phyloP scores from a whole-genome alignment of 2,113 vertebrate species.

The Microcebus murinus region DNA sequence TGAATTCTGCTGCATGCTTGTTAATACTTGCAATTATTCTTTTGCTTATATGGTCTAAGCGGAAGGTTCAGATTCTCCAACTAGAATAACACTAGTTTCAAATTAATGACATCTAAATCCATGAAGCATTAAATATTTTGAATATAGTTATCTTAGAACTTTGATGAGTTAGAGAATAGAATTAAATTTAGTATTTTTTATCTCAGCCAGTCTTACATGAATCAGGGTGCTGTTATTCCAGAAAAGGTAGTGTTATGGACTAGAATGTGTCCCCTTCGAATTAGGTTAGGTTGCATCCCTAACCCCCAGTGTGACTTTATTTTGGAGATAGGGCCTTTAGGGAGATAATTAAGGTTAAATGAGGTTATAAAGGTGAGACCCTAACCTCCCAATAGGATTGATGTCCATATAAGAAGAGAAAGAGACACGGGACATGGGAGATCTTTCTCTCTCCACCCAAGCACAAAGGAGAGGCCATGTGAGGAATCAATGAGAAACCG shows the following conservation, averaged over 20 bases:
- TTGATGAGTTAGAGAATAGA: not conserved
- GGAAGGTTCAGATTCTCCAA: not conserved
- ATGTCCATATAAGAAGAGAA: not conserved
- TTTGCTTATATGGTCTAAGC: not conserved
- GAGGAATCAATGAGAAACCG: not conserved
- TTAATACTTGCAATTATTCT: conserved; percentile 3
- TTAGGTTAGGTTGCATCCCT: not conserved
- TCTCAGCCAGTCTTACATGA: not conserved
- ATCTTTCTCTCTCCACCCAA: not conserved
- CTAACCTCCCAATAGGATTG: not conserved
- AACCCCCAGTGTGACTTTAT: not conserved
- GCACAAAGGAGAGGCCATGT: not conserved
- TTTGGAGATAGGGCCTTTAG: not conserved
- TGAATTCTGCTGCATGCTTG: not conserved
- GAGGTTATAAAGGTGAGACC: not conserved
- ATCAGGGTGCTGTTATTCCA: not conserved
- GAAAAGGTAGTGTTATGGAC: not conserved
- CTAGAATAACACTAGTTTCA: not conserved
- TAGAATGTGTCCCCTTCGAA: not conserved
- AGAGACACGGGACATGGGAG: not conserved
- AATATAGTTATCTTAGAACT: not conserved
- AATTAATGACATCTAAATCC: not conserved
- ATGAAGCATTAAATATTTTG: not conserved
- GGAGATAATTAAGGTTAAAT: not conserved
- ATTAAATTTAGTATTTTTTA: not conserved